Base-by-base conservation (phyloP, 2,888 invertebrate species). In the Pogonocherus hispidulus region DNA sequence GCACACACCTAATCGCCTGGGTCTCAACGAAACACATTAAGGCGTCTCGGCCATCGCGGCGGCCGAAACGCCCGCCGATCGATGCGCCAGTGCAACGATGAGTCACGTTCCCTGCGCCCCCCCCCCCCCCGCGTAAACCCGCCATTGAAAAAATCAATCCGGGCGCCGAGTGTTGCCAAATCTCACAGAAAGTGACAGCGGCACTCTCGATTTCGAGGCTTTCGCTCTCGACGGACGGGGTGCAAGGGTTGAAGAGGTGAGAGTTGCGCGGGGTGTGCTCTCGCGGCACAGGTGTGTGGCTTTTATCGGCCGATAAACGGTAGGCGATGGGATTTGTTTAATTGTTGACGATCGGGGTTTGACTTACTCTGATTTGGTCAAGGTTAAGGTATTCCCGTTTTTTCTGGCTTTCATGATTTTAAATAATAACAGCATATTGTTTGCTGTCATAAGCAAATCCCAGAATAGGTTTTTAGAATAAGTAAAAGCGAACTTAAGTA, bases 71-170 rank as follows among this genome's bases (percentile, higher is more conserved):
- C 27, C 66, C 52, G 69, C 76, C 72, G 84, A 85, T 85, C 85
- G 84, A 85, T 85, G 84, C 83, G 81, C 82, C 84, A 84, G 84
- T 84, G 85, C 85, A 85, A 81, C 80, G 85, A 85, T 85, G 85
- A 85, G 83, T 85, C 84, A 84, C 80, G 83, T 84, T 82, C n/a
- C 70, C 66, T 59, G 73, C 75, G 63, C 71, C 63, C 64, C 73
- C 59, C 73, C 65, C 55, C 54, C 72, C 73, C 73, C 71, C 71
- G 57, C 69, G 65, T 57, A 69, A 65, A 69, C 76, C 75, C 76
- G 71, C 65, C 73, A 68, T 72, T 78, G 82, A 84, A 84, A 84
- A 84, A 84, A 85, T 85, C 85, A 84, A 84, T 85, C 83, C 81
- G 67, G 75, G 74, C 81, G 83, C 82, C 83, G 83, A 84, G 84